These are phyloP conservation scores for Pinna nobilis DNA, from an alignment of 1,140 invertebrate genomes.

Conservation along the genomic window DNA sequence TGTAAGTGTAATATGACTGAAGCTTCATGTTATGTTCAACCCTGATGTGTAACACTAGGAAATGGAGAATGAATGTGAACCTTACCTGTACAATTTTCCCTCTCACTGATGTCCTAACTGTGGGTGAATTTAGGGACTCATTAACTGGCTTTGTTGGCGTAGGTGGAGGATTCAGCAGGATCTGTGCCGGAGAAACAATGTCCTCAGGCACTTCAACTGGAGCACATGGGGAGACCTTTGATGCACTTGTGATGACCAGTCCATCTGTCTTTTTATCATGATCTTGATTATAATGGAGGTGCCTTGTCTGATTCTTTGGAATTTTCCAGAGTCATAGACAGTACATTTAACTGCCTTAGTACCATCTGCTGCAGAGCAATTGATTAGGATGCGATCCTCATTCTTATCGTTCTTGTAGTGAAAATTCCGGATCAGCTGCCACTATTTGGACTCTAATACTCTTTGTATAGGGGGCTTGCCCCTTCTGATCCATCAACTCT, in stretches of 20 bases:
- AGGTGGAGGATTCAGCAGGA: slow-evolving; percentile 7
- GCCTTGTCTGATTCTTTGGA: not conserved
- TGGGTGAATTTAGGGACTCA: slow-evolving; percentile 2
- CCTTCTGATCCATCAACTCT: not conserved
- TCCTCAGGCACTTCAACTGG: not conserved
- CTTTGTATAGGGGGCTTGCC: slow-evolving; percentile 8
- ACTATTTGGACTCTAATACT: not conserved
- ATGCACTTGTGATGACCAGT: not conserved
- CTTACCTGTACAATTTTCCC: slow-evolving; percentile 19
- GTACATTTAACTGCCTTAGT: not conserved
- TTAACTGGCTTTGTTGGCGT: not conserved
- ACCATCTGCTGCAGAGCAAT: not conserved
- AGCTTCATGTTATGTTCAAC: too few species aligned
- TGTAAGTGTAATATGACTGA: too few species aligned
- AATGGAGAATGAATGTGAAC: too few species aligned
- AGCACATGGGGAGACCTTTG: not conserved
- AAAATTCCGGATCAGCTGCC: too few species aligned
- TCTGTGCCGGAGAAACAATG: not conserved
- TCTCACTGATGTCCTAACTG: not conserved
- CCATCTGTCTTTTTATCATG: slow-evolving; percentile 10
- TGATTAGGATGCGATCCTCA: not conserved
- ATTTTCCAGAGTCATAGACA: slow-evolving; percentile 1
- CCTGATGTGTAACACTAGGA: too few species aligned
- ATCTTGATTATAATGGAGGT: not conserved
- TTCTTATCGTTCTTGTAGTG: slow-evolving; percentile 3